Evolutionary conservation across 2,113 vertebrate genomes (phyloP).

Genomic region (Calidris pugnax): DNA sequence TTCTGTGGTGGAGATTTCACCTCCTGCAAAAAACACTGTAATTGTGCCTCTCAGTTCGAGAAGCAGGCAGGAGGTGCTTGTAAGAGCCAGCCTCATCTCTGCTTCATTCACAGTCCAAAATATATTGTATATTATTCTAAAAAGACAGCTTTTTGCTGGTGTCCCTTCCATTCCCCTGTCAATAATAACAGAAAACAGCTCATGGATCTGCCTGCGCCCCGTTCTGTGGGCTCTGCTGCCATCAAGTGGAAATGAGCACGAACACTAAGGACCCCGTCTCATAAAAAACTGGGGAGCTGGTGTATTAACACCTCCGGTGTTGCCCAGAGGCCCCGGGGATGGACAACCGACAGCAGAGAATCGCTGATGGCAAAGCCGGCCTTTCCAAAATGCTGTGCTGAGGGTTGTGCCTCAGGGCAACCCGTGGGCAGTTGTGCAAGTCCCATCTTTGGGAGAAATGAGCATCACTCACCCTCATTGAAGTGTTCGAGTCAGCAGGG

Average conservation of each 20-base stretch:
- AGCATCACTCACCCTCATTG: rapidly evolving
- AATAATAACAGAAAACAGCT: not conserved
- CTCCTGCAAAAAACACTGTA: not conserved
- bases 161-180: not conserved
- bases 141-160: not conserved
- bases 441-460: not conserved
- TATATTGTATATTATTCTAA: not conserved
- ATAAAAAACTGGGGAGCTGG: rapidly evolving
- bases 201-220: not conserved
- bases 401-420: not conserved
- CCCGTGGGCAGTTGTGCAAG: rapidly evolving
- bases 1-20: not conserved
- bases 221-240: slow-evolving; percentile 63
- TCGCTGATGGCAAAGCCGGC: not conserved
- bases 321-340: rapidly evolving
- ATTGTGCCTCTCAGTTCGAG: not conserved
- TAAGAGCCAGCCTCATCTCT: not conserved
- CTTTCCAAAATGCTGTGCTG: not conserved
- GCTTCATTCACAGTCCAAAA: not conserved
- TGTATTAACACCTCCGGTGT: rapidly evolving
- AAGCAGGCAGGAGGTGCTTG: not conserved
- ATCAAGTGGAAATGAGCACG: slow-evolving; percentile 41
- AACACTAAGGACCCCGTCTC: not conserved
- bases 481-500: rapidly evolving
- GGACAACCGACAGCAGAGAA: rapidly evolving